Evolutionary conservation across 2,888 invertebrate genomes (phyloP), one percentile per base, ranked within the genome.

Genomic region (Selenia dentaria): DNA sequence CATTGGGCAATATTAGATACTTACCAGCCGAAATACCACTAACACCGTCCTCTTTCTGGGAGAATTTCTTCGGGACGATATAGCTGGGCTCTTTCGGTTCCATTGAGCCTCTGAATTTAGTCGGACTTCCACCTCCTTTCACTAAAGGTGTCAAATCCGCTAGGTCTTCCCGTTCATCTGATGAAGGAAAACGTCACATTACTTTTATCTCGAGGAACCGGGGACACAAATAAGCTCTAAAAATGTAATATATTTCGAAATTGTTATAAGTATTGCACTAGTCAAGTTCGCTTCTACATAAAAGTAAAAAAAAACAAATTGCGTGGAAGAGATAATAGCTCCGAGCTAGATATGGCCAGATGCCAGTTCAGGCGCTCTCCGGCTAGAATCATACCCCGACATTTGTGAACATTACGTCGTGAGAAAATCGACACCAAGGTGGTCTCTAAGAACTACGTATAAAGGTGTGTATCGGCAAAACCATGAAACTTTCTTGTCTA

Each of bases 91-190:
- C 53, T 1, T 56, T 42, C 1, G 45, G 29, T 2, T 44, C 27
- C 10, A 26, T 18, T 4, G 25, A 36, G 22, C 66, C 54, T 37
- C 70, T 74, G 49, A 81, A 79, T 14, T 64, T 63, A 6, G 70
- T 52, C 3, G 54, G 47, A 25, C 42, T 44, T 12, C 64, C 24
- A 8, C 26, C 24, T n/a, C 60, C 61, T 22, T 69, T 64, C 0
- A 44, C 12, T 36, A 39, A 55, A 5, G 75, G 62, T 16, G 60
- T 49, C 3, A 4, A 16, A 1, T 58, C 2, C 6, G 63, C 52
- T n/a, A 74, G 37, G 42, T 86, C 86, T 18, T 70, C 67, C 44
- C 83, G 74, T 61, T 89, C 88, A 38, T 81, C 88, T 89, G 48
- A 49, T 65, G 61, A 37, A 48, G 39, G 46, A 44, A 33, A 16